These are phyloP conservation scores for Channa maculata DNA, from an alignment of 2,113 vertebrate species.

Conservation along the genomic window DNA sequence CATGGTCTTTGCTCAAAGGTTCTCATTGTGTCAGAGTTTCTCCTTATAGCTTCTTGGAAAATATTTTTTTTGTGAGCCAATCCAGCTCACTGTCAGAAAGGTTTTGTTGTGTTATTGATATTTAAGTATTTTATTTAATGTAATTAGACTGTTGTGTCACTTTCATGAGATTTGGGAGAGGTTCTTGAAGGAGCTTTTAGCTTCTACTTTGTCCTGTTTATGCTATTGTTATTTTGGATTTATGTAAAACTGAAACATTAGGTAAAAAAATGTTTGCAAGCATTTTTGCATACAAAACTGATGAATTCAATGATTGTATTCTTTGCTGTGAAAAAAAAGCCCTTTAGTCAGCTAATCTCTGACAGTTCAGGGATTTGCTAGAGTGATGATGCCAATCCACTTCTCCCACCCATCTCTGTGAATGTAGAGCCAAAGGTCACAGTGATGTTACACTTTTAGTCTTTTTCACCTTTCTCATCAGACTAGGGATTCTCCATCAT, in stretches of 20 bases:
- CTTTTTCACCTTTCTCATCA: slow-evolving; percentile 76
- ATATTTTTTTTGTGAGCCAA: slow-evolving; percentile 10
- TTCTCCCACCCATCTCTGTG: slow-evolving; percentile 48
- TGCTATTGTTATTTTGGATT: too few relatives aligned
- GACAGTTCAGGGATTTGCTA: slow-evolving; percentile 35
- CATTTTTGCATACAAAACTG: neutral
- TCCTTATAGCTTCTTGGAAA: neutral
- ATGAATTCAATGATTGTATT: too few relatives aligned
- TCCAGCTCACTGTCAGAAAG: neutral
- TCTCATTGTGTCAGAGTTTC: slow-evolving; percentile 10
- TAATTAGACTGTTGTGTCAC: too few relatives aligned
- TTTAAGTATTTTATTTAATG: too few relatives aligned
- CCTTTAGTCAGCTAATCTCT: slow-evolving; percentile 17
- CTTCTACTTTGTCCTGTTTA: too few relatives aligned
- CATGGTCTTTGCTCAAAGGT: slow-evolving; percentile 12
- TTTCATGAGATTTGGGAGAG: too few relatives aligned
- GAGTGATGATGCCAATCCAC: slow-evolving; percentile 46
- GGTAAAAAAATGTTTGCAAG: neutral
- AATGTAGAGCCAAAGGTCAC: slow-evolving; percentile 71
- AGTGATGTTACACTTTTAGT: slow-evolving; percentile 67
- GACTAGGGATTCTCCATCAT: slow-evolving; percentile 82
- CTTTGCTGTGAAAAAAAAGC: too few relatives aligned
- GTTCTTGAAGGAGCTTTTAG: too few relatives aligned
- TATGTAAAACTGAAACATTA: too few relatives aligned
- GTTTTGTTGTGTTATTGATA: neutral